Evolutionary conservation across 2,113 vertebrate genomes (phyloP).

Genomic region (Dolichallabes microphthalmus): DNA sequence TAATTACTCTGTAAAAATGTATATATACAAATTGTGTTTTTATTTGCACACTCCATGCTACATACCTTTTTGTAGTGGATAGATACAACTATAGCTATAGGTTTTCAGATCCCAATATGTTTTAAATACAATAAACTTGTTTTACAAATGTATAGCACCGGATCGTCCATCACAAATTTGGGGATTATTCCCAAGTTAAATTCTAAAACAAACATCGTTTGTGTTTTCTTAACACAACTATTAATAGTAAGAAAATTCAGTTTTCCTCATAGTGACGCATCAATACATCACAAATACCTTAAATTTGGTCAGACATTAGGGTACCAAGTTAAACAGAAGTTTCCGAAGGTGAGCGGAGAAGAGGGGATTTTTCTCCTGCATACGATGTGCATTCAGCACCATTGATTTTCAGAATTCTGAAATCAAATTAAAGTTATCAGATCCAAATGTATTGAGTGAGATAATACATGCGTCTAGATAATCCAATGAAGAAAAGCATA

Average conservation of each 20-base stretch:
- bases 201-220: background rate
- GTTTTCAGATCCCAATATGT: background rate
- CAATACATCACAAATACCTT: background rate
- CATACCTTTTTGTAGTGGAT: background rate
- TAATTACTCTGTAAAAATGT: background rate
- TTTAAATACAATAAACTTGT: background rate
- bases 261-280: background rate
- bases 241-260: background rate
- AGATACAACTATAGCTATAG: background rate
- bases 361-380: conserved; percentile 46
- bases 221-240: background rate
- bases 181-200: background rate
- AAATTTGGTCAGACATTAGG: background rate
- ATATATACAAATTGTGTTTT: background rate
- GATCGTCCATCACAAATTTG: background rate
- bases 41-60: background rate
- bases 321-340: background rate
- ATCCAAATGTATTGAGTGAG: background rate
- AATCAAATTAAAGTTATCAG: conserved; percentile 20
- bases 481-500: no score
- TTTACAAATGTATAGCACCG: background rate
- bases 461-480: background rate
- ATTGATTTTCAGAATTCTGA: conserved; percentile 25
- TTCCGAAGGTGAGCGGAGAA: conserved; percentile 24
- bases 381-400: background rate